Conservation (phyloP, 2,888 invertebrate genomes). For the Geophilus truncorum region DNA sequence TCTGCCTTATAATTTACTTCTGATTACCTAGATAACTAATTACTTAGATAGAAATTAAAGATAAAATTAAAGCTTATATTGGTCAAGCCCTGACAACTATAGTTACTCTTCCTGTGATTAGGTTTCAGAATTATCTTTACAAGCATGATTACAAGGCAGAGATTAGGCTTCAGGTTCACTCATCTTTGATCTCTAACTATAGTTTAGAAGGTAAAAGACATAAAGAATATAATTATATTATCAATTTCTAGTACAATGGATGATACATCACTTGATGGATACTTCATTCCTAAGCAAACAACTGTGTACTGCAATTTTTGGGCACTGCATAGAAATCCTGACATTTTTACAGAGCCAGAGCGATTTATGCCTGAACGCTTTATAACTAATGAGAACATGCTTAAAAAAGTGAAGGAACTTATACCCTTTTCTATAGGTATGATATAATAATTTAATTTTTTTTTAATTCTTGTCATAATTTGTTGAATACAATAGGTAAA, state of each 20-base stretch:
- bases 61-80: too few species aligned
- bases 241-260: neutral
- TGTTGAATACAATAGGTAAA: neutral
- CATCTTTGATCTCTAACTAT: too few species aligned
- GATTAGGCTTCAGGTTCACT: too few species aligned
- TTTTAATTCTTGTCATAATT: neutral
- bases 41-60: too few species aligned
- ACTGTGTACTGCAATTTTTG: neutral
- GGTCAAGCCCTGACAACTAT: too few species aligned
- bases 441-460: neutral
- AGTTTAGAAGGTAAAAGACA: neutral
- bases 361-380: neutral
- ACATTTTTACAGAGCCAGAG: neutral
- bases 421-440: slow-evolving; percentile 11
- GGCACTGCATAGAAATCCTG: slow-evolving; percentile 2
- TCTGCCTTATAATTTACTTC: too few species aligned
- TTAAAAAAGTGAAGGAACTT: neutral
- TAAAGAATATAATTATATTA: neutral
- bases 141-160: too few species aligned
- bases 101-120: too few species aligned
- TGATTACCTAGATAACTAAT: too few species aligned
- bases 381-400: neutral
- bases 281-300: slow-evolving; percentile 14
- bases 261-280: slow-evolving; percentile 13
- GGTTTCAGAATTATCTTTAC: too few species aligned